A percentile compares a stretch with the other conserved stretches of the same genome.
Conservation (phyloP, 2,113 vertebrate species). For the Noturus placidus region DNA sequence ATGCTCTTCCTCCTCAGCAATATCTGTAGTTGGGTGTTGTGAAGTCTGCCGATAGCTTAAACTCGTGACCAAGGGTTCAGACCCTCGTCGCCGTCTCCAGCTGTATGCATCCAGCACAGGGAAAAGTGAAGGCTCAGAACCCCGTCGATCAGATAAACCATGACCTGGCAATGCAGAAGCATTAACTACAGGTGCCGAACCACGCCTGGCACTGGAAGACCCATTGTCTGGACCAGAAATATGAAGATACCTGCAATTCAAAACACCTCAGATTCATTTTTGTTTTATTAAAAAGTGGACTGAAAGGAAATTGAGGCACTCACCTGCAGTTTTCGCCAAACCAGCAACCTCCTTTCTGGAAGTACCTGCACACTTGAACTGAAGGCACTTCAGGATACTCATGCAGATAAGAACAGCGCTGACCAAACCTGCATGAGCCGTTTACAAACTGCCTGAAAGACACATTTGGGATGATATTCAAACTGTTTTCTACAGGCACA, state of each 20-base stretch:
- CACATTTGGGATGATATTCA: neutral
- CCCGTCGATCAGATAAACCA: constrained; percentile 40
- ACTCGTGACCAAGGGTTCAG: constrained; percentile 11
- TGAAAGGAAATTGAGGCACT: neutral
- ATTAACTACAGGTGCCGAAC: constrained; percentile 50
- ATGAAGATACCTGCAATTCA: constrained; percentile 73
- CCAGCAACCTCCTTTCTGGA: constrained; percentile 80
- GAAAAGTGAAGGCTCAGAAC: constrained; percentile 63
- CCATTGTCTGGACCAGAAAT: constrained; percentile 39
- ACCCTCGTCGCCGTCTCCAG: constrained; percentile 30
- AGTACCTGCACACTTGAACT: constrained; percentile 76
- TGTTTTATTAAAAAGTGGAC: neutral
- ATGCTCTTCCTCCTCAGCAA: constrained; percentile 59
- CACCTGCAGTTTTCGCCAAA: constrained; percentile 82
- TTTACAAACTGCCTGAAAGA: constrained; percentile 75
- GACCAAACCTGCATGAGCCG: constrained; percentile 70
- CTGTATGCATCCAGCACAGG: constrained; percentile 15
- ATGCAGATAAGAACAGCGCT: constrained; percentile 72
- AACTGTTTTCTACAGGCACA: neutral
- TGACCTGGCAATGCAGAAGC: constrained; percentile 35
- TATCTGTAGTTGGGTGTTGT: constrained; percentile 24
- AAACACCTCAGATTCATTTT: neutral
- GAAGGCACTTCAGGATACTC: constrained; percentile 59
- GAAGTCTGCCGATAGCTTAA: neutral
- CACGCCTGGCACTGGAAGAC: constrained; percentile 31